Percentiles rank a stretch among this genome's conserved stretches.
phyloP scores from a whole-genome alignment of 2,113 vertebrate genomes.

The Aythya baeri region DNA sequence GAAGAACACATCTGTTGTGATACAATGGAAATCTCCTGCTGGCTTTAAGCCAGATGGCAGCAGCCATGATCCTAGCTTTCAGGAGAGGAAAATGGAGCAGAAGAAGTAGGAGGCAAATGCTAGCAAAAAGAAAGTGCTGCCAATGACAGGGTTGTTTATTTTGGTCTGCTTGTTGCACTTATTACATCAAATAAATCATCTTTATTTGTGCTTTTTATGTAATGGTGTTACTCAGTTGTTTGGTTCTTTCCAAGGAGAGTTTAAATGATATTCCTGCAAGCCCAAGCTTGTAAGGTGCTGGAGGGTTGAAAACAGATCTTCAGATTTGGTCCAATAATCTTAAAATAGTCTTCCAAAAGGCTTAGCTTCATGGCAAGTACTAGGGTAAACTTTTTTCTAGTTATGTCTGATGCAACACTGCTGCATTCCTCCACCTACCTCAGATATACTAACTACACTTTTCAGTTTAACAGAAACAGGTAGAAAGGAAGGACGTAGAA shows the following conservation, averaged over 20 bases:
- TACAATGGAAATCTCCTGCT: background rate
- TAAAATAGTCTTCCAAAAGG: background rate
- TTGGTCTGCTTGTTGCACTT: background rate
- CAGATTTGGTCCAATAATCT: background rate
- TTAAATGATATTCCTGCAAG: background rate
- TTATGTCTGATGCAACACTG: background rate
- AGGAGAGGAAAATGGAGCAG: background rate
- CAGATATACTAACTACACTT: background rate
- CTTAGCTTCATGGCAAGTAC: background rate
- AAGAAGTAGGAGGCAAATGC: background rate
- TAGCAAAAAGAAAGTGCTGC: background rate
- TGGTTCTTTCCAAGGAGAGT: background rate
- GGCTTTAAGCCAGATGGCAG: background rate
- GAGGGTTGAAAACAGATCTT: background rate
- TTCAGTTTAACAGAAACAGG: background rate
- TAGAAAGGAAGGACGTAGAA: background rate
- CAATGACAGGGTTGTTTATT: background rate
- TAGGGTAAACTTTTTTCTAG: background rate
- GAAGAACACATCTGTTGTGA: background rate
- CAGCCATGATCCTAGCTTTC: background rate
- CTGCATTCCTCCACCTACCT: background rate
- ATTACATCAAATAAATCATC: background rate
- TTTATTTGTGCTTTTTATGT: background rate
- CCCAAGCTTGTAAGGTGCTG: background rate
- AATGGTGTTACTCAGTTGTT: background rate